A percentile compares a stretch with the other conserved stretches of the same genome.
Evolutionary conservation across 2,797 vertebrate species (phyloP).

Genomic region (Falco rusticolus): DNA sequence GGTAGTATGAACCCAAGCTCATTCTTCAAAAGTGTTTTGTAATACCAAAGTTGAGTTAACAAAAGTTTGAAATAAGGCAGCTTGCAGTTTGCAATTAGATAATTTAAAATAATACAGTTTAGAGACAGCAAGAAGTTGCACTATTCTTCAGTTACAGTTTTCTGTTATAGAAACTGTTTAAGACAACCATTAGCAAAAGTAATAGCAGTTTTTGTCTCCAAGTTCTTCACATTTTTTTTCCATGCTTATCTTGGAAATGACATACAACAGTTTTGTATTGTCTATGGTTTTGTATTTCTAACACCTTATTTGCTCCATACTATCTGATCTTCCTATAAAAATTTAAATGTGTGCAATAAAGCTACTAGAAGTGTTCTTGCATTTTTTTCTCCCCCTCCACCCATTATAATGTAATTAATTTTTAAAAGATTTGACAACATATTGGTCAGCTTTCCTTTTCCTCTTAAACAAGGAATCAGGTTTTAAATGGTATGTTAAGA

Average conservation of each 20-base stretch:
- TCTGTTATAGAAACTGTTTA: neutral
- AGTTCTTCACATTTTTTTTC: neutral
- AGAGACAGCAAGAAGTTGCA: neutral
- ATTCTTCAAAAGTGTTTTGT: neutral
- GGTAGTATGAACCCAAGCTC: neutral
- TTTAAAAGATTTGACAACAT: neutral
- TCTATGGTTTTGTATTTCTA: neutral
- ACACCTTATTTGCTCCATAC: neutral
- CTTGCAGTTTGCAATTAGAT: neutral
- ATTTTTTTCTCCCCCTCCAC: neutral
- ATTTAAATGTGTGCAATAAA: neutral
- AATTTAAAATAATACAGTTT: neutral
- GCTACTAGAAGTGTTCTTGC: neutral
- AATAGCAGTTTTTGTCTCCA: neutral
- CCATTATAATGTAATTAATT: neutral
- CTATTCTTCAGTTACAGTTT: neutral
- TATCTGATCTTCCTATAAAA: neutral
- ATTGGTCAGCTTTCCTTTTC: neutral
- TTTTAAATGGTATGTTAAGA: neutral
- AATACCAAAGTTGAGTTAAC: neutral
- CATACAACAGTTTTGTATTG: neutral
- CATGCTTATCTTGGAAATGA: neutral
- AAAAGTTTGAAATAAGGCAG: neutral
- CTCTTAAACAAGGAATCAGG: neutral
- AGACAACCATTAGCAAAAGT: neutral